A percentile compares a stretch with the other conserved stretches of the same genome.
These are phyloP conservation scores for Chamaea fasciata DNA, from an alignment of 2,113 vertebrate genomes.

Conservation along the genomic window DNA sequence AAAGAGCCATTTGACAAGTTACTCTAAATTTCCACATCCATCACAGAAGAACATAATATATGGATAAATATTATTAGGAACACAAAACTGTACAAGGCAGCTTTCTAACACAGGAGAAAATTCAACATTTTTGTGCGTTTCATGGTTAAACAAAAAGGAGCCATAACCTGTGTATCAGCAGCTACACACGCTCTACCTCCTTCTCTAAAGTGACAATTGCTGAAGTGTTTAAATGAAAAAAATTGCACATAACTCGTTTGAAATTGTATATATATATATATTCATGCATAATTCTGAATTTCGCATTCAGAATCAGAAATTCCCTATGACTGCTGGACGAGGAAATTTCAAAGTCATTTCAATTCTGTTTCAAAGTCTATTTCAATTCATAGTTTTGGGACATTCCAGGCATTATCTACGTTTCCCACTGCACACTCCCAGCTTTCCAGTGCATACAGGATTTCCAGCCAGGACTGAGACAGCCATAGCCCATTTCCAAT, in stretches of 20 bases:
- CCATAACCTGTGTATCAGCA: background rate
- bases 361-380: background rate
- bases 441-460: background rate
- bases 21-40: background rate
- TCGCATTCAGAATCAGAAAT: background rate
- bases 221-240: background rate
- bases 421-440: background rate
- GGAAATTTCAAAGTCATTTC: background rate
- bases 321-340: background rate
- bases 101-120: background rate
- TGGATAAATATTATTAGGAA: background rate
- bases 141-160: background rate
- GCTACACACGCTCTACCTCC: background rate
- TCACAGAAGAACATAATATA: background rate
- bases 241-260: background rate
- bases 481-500: background rate
- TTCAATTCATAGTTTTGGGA: background rate
- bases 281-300: background rate
- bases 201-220: background rate
- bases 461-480: background rate
- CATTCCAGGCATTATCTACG: background rate
- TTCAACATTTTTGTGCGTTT: background rate
- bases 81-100: background rate
- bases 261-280: background rate
- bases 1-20: background rate